phyloP scores from a whole-genome alignment of 2,888 invertebrate genomes.

The Phyllotreta cruciferae region DNA sequence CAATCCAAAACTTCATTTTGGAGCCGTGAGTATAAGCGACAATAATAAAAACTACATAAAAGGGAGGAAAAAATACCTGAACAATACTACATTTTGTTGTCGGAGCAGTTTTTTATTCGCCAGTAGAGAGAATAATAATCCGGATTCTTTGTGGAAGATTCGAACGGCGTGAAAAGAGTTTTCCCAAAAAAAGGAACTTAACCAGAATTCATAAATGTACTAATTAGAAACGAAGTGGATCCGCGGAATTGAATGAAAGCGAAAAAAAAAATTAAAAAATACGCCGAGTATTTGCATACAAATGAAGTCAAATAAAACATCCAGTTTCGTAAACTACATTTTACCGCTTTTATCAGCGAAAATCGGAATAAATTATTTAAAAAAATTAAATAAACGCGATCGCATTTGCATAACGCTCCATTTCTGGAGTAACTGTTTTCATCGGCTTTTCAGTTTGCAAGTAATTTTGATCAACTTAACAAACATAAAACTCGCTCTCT shows the following conservation, averaged over 20 bases:
- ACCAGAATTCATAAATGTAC: constrained; percentile 32
- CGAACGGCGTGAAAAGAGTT: constrained; percentile 21
- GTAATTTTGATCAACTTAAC: too few relatives aligned
- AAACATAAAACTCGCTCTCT: too few relatives aligned
- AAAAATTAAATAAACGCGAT: constrained; percentile 31
- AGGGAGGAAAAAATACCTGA: constrained; percentile 21
- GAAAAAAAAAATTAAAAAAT: constrained; percentile 22
- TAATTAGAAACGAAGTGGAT: constrained; percentile 39
- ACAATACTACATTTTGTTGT: constrained; percentile 25
- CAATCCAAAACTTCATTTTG: constrained; percentile 14
- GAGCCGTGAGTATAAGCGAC: constrained; percentile 1
- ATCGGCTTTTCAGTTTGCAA: constrained; percentile 18
- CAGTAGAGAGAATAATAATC: constrained; percentile 21
- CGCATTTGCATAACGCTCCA: constrained; percentile 34
- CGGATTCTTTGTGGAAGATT: constrained; percentile 26
- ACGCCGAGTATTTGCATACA: constrained; percentile 27
- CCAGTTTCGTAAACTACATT: constrained; percentile 40
- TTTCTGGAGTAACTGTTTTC: constrained; percentile 15
- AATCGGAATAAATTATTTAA: constrained; percentile 41
- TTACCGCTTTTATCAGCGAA: constrained; percentile 38
- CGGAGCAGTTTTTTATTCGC: constrained; percentile 20
- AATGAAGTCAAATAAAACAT: constrained; percentile 42
- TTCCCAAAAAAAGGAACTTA: constrained; percentile 8
- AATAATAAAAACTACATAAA: constrained; percentile 11
- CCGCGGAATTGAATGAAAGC: constrained; percentile 22